A percentile compares a stretch with the other conserved stretches of the same genome.
phyloP scores from a whole-genome alignment of 2,797 vertebrate genomes.

The Phataginus tricuspis region DNA sequence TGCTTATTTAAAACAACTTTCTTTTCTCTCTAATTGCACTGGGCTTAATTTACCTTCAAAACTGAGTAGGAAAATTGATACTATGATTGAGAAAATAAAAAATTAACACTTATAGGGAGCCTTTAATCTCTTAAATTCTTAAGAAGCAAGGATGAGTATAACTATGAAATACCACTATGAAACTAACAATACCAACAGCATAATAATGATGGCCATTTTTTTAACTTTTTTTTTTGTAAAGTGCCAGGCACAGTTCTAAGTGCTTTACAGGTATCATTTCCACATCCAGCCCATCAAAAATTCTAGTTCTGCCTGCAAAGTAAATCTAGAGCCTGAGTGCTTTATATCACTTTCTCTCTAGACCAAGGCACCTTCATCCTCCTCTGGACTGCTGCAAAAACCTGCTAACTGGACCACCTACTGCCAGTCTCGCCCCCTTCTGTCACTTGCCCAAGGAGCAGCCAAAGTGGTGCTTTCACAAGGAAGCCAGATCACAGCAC shows the following conservation, averaged over 20 bases:
- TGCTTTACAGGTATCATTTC: not conserved
- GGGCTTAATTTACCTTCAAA: not conserved
- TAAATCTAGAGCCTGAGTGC: not conserved
- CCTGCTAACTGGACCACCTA: not conserved
- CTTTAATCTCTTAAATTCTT: conserved; percentile 39
- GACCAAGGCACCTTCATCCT: not conserved
- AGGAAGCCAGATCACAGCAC: not conserved
- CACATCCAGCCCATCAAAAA: not conserved
- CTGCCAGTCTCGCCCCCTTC: not conserved
- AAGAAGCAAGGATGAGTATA: conserved; percentile 18
- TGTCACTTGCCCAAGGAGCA: accelerated
- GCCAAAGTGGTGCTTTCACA: not conserved
- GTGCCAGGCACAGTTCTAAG: not conserved
- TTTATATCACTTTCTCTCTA: not conserved
- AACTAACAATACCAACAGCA: not conserved
- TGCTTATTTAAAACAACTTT: conserved; percentile 11
- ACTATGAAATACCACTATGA: not conserved
- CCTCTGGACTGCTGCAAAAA: not conserved
- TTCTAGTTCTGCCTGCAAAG: not conserved
- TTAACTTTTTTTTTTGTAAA: not conserved
- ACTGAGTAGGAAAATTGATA: not conserved
- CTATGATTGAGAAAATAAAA: conserved; percentile 31
- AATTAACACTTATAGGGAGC: not conserved
- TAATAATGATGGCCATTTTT: not conserved
- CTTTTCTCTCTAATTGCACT: conserved; percentile 34